A percentile compares a stretch with the other conserved stretches of the same genome.
These are phyloP conservation scores for Tetranychus truncatus DNA, from an alignment of 2,888 invertebrate genomes.

Conservation along the genomic window DNA sequence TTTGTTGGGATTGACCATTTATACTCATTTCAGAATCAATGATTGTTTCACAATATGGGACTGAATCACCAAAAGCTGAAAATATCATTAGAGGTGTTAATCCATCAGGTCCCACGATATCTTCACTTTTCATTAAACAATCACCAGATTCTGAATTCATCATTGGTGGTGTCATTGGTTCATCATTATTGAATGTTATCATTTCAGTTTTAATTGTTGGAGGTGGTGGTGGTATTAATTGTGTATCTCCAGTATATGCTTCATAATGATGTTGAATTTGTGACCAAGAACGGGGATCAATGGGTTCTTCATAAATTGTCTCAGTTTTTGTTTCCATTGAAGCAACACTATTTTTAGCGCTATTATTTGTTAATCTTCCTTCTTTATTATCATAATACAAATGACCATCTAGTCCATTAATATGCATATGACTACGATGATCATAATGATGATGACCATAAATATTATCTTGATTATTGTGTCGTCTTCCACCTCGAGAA, in stretches of 20 bases:
- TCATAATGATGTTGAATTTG: slow-evolving; percentile 18
- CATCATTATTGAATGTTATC: background rate
- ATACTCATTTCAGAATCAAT: background rate
- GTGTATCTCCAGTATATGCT: slow-evolving; percentile 9
- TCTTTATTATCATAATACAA: background rate
- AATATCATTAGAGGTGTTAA: slow-evolving; percentile 93
- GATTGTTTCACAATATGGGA: background rate
- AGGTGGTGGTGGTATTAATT: slow-evolving; percentile 23
- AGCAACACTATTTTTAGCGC: background rate
- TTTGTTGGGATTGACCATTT: too few relatives aligned
- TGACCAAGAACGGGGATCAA: slow-evolving; percentile 16
- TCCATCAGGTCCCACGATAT: slow-evolving; percentile 54
- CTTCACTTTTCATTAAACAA: background rate
- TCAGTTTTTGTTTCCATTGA: background rate
- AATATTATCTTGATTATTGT: background rate
- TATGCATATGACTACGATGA: background rate
- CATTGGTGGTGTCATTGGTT: slow-evolving; percentile 45
- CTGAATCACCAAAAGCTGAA: background rate
- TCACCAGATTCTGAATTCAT: background rate
- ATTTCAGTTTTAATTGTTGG: slow-evolving; percentile 46
- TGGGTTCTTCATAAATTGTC: slow-evolving; percentile 19
- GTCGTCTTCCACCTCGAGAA: background rate
- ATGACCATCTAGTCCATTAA: too few relatives aligned
- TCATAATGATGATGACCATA: background rate
- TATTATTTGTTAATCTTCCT: background rate